These are phyloP conservation scores for Conus ventricosus DNA, from an alignment of 1,140 invertebrate genomes.

Conservation along the genomic window DNA sequence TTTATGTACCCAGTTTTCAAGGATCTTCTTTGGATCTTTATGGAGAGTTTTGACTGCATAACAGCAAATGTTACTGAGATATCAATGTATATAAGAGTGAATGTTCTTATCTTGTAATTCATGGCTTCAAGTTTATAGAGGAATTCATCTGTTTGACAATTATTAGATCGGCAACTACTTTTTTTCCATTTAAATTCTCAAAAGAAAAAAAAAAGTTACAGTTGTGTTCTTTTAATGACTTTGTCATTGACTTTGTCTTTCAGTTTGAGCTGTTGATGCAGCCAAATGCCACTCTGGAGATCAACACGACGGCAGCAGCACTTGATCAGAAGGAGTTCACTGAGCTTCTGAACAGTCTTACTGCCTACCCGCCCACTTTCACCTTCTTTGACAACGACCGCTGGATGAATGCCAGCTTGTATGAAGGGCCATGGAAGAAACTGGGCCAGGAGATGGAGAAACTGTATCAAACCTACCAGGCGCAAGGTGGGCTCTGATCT, in stretches of 20 bases:
- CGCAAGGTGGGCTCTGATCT: neutral
- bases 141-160: no score
- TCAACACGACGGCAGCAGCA: neutral
- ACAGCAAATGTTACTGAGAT: no score
- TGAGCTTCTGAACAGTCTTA: neutral
- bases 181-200: no score
- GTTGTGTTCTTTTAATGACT: neutral
- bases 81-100: no score
- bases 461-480: neutral
- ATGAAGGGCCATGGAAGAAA: conserved; percentile 18
- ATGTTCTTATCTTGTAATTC: no score
- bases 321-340: neutral
- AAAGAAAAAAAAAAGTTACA: neutral
- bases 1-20: no score
- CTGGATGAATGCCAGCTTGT: conserved; percentile 33
- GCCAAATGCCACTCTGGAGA: neutral
- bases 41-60: no score
- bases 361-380: neutral
- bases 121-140: no score
- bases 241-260: neutral
- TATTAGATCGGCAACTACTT: no score
- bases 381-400: neutral
- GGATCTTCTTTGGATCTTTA: no score
- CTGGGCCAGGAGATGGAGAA: conserved; percentile 1
- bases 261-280: conserved; percentile 7